These are phyloP conservation scores for Mirza zaza DNA, from an alignment of 2,113 vertebrate species.

Conservation along the genomic window DNA sequence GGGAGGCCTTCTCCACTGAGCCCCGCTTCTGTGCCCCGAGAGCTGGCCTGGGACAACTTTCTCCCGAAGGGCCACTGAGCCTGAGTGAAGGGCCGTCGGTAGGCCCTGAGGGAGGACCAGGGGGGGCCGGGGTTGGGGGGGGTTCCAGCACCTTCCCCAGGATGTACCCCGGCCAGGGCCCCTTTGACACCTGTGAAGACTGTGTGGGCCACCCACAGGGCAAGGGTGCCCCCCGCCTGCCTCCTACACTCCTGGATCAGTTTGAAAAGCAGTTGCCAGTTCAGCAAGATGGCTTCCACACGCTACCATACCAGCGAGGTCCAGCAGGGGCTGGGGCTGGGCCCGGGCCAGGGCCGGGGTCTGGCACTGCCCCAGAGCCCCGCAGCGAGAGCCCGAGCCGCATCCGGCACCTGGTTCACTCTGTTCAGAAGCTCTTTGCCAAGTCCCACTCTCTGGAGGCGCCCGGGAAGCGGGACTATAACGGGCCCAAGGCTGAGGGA, in stretches of 20 bases:
- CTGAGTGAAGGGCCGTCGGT: conserved; percentile 91
- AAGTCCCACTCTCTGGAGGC: conserved; percentile 99
- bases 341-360: conserved; percentile 53
- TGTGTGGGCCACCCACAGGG: conserved; percentile 89
- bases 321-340: conserved; percentile 87
- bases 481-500: conserved; percentile 93
- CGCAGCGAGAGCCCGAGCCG: conserved; percentile 98
- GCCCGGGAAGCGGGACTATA: conserved; percentile 94
- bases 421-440: conserved; percentile 98
- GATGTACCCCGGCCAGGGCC: conserved; percentile 92
- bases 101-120: conserved; percentile 77
- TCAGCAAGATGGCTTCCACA: conserved; percentile 98
- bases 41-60: conserved; percentile 81
- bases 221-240: conserved; percentile 95
- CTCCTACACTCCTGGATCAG: conserved; percentile 95
- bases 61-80: conserved; percentile 84
- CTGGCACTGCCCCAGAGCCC: conserved; percentile 81
- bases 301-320: conserved; percentile 95
- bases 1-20: conserved; percentile 90
- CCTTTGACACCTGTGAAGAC: conserved; percentile 97
- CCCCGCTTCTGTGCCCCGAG: conserved; percentile 89
- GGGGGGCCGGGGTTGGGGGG: conserved; percentile 71
- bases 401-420: conserved; percentile 98
- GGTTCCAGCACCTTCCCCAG: conserved; percentile 97
- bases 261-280: conserved; percentile 98